These are phyloP conservation scores for Xestia xanthographa DNA, from an alignment of 2,888 invertebrate genomes.

Conservation along the genomic window DNA sequence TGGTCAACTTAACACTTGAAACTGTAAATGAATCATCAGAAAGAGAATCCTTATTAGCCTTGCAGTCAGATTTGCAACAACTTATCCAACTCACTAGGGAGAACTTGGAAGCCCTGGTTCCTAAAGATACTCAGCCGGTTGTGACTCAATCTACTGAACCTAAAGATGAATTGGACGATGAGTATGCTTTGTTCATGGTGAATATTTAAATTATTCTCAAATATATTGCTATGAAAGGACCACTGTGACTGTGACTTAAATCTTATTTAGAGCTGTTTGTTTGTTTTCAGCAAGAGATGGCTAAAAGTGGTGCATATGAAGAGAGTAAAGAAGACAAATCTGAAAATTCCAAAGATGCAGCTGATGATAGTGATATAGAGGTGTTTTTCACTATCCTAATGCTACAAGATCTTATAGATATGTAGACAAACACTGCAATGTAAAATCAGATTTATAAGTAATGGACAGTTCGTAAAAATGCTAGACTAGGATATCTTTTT, in stretches of 20 bases:
- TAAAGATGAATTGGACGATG: constrained; percentile 83
- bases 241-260: neutral
- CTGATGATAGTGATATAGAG: constrained; percentile 86
- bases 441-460: neutral
- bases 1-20: constrained; percentile 91
- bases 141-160: constrained; percentile 52
- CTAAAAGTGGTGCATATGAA: constrained; percentile 85
- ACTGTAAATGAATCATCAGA: constrained; percentile 85
- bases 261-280: neutral
- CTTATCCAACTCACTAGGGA: constrained; percentile 93
- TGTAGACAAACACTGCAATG: neutral
- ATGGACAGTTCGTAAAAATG: neutral
- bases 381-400: constrained; percentile 69
- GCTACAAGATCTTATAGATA: constrained; percentile 26
- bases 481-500: neutral
- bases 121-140: constrained; percentile 46
- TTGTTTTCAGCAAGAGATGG: constrained; percentile 89
- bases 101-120: constrained; percentile 82
- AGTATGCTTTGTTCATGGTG: constrained; percentile 93
- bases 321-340: constrained; percentile 70
- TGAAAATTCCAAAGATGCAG: constrained; percentile 70
- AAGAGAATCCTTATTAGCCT: constrained; percentile 90
- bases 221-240: neutral
- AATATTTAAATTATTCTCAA: constrained; percentile 40
- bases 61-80: constrained; percentile 92